Conservation (phyloP, 1,140 invertebrate genomes). For the Meloidogyne hapla region DNA sequence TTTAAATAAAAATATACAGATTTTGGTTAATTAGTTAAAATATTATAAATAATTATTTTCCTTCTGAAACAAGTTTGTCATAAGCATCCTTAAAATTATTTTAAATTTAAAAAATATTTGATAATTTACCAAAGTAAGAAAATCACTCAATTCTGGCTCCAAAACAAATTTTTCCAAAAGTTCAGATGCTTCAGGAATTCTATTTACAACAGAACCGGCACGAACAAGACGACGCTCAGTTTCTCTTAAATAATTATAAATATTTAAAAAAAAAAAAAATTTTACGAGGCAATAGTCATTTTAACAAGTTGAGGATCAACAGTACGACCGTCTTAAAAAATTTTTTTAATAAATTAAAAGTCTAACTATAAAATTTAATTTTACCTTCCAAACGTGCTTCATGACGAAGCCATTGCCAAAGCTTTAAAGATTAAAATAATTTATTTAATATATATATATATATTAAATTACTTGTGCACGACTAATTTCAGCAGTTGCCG, state of each 20-base stretch:
- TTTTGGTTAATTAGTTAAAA: background rate
- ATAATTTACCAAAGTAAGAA: conserved; percentile 57
- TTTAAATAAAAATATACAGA: background rate
- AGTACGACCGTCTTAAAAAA: conserved; percentile 54
- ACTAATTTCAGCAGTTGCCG: conserved; percentile 76
- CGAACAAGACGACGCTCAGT: conserved; percentile 57
- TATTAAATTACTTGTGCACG: conserved; percentile 66
- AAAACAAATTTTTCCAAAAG: conserved; percentile 61
- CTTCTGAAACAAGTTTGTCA: conserved; percentile 62
- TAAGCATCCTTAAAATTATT: conserved; percentile 24
- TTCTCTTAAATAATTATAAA: background rate
- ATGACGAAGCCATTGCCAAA: conserved; percentile 76
- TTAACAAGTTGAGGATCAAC: conserved; percentile 58
- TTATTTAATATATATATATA: no score
- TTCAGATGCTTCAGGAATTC: conserved; percentile 61
- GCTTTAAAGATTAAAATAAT: conserved; percentile 37
- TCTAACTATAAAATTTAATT: background rate
- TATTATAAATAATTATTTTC: conserved; percentile 46
- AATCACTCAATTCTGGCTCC: conserved; percentile 57
- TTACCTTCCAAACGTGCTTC: conserved; percentile 65
- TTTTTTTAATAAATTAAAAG: no score
- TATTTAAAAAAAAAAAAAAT: background rate
- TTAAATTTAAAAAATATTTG: background rate
- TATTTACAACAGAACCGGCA: conserved; percentile 62
- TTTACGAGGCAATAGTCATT: conserved; percentile 62